Evolutionary conservation across 2,888 invertebrate genomes (phyloP), one percentile per base, ranked within the genome.

Genomic region (Pecten maximus): DNA sequence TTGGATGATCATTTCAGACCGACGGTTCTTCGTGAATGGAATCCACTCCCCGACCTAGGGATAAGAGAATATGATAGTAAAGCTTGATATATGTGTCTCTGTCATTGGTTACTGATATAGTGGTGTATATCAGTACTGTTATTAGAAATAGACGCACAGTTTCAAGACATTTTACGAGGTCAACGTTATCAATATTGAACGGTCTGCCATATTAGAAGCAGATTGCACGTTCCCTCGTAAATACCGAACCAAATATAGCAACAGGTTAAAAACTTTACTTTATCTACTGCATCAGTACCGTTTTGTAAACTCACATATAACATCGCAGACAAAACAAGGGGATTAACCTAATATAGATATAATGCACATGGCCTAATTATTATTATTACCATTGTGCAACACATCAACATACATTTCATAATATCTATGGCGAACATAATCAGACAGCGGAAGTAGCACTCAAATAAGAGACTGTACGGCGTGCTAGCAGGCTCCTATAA

Each of bases 11-110:
- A 98, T 98, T 95, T 98, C 98, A 23, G 93, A 92, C 44, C 86
- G 90, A 35, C 23, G 28, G 3, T 91, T 88, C 0, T 87, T 40
- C 35, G 89, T 91, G 40, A 90, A 88, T 15, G 94, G 94, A 23
- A 91, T 74, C 99, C 99, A 99, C 15, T 98, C 98, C n/a, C 99
- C 99, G 95, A 99, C 99, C 98, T 98, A 96, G 8, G 90, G 87
- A 28, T 87, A 23, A 89, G 48, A 87, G 16, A 40, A 35, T 40
- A 40, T 2, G 40, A 40, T 40, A 88, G 23, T 19, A 50, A 40
- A 40, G 16, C n/a, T 35, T 40, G 74, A 60, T 40, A 10, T 89
- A 40, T 89, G 54, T 60, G 54, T 54, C 54, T 54, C 23, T 15
- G 19, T n/a, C 54, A 54, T 19, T 19, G 23, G n/a, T n/a, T 54